Conservation (phyloP, 2,888 invertebrate genomes). For the Scaptomyza cyrtandrae region DNA sequence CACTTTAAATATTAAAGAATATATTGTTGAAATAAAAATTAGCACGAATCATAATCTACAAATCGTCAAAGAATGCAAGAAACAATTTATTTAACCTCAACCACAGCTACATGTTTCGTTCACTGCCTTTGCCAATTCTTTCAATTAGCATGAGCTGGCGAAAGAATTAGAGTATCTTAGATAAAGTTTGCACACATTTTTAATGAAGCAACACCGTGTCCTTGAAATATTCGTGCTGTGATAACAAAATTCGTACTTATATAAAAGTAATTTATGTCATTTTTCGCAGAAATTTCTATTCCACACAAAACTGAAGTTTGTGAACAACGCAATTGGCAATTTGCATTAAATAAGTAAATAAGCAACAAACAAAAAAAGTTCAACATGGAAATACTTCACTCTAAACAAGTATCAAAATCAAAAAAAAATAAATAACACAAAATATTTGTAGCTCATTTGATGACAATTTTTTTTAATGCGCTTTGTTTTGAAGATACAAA, state of each 20-base stretch:
- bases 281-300: background rate
- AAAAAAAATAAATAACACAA: slow-evolving; percentile 1
- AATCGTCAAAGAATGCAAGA: background rate
- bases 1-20: background rate
- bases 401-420: slow-evolving; percentile 15
- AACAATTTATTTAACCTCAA: background rate
- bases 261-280: background rate
- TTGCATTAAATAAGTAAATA: slow-evolving; percentile 28
- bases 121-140: slow-evolving; percentile 24
- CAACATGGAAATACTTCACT: slow-evolving; percentile 15
- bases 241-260: slow-evolving; percentile 15
- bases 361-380: slow-evolving; percentile 14
- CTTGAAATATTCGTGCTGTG: slow-evolving; percentile 29
- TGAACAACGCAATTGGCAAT: slow-evolving; percentile 32
- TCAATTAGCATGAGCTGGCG: slow-evolving; percentile 44
- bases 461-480: slow-evolving; percentile 14
- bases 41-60: background rate
- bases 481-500: slow-evolving; percentile 22
- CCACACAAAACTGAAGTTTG: slow-evolving; percentile 2
- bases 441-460: slow-evolving; percentile 13
- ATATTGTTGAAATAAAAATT: background rate
- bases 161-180: slow-evolving; percentile 8
- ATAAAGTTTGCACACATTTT: slow-evolving; percentile 28
- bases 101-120: slow-evolving; percentile 7
- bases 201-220: slow-evolving; percentile 23